Base-by-base conservation (phyloP, 2,797 vertebrate genomes). In the Arnoldichthys spilopterus region DNA sequence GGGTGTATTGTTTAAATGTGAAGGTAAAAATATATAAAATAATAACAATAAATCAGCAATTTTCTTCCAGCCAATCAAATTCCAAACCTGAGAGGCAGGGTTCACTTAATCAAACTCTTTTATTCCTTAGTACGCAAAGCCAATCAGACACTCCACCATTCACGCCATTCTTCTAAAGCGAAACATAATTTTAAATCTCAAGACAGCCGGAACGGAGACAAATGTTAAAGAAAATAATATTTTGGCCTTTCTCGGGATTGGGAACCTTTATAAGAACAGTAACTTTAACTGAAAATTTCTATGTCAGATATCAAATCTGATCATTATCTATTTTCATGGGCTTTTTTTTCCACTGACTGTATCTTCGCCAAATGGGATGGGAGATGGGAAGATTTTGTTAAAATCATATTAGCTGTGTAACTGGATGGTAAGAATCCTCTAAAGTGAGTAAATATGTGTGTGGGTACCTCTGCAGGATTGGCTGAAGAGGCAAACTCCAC, bases 401-500 rank as follows among this genome's bases (percentile, higher is more conserved):
- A 18, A 78, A 9, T 54, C 49, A 15, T 53, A 20, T 49, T 8
- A 69, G 43, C 20, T 28, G 26, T 51, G 26, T 32, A 49, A 20
- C 7, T 20, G 16, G 16, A 51, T 53, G 66, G 1, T 49, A 13
- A 28, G 40, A 24, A 45, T 66, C 8, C 18, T 64, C n/a, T 45
- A 43, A 12, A 11, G 59, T 26, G 34, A 28, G 34, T 49, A 28
- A 64, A 59, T 49, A 13, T 3, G 1, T 47, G 0, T 58, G 2
- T 32, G 87, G 81, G 78, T 93, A 98, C 97, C 96, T 97, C 86
- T 85, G 89, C 90, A 74, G 84, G 92, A 79, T 88, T 86, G 85
- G 95, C 94, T 79, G 95, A 93, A 22, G 96, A 97, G 74, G 93
- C 90, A 85, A 98, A 97, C 86, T 97, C 95, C 2, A 83, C 45